phyloP scores from a whole-genome alignment of 1,140 invertebrate species.

The Myzus persicae region DNA sequence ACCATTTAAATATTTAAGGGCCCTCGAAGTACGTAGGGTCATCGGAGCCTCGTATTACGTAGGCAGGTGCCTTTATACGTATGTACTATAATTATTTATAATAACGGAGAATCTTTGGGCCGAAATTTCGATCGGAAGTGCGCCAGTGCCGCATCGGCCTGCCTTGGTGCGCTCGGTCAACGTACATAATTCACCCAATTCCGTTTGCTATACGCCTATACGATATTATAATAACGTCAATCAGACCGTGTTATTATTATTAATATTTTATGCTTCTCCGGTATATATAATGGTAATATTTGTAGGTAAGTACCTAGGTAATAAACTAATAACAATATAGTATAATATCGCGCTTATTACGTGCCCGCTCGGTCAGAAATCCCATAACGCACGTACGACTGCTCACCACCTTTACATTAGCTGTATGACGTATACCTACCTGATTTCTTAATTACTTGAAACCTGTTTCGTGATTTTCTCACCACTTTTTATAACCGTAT shows the following conservation, averaged over 20 bases:
- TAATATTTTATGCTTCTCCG: neutral
- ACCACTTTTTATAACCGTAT: neutral
- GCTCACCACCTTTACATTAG: neutral
- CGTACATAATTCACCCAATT: neutral
- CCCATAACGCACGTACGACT: neutral
- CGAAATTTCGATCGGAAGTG: neutral
- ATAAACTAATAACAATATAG: neutral
- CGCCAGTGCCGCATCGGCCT: neutral
- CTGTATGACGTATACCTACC: neutral
- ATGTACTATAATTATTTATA: neutral
- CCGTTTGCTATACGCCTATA: neutral
- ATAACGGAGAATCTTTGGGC: neutral
- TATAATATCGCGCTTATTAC: neutral
- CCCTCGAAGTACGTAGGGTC: too few relatives aligned
- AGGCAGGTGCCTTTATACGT: too few relatives aligned
- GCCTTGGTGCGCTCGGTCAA: neutral
- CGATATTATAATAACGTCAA: neutral
- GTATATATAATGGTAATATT: neutral
- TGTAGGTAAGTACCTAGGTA: too few relatives aligned
- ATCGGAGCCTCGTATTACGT: too few relatives aligned
- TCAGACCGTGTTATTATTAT: neutral
- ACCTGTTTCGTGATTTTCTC: slow-evolving; percentile 25
- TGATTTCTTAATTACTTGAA: slow-evolving; percentile 33
- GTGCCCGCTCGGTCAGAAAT: neutral
- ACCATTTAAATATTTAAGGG: too few relatives aligned